A percentile compares a stretch with the other conserved stretches of the same genome.
Conservation (phyloP, 2,888 invertebrate genomes). For the Erebia aethiops region DNA sequence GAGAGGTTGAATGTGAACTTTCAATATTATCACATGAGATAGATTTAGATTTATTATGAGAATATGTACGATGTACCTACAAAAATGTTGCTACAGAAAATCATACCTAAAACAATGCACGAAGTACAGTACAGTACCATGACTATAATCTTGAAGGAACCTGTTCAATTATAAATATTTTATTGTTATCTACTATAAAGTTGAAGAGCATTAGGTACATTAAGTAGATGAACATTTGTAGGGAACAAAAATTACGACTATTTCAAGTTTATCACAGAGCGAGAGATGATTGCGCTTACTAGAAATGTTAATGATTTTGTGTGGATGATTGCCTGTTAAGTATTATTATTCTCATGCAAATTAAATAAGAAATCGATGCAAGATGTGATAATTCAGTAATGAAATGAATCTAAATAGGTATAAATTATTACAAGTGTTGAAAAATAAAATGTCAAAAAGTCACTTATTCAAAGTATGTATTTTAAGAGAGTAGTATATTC, state of each 20-base stretch:
- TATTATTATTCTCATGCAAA: neutral
- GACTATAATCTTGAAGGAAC: conserved; percentile 41
- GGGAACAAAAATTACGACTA: no score
- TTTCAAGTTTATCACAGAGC: no score
- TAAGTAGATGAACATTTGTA: no score
- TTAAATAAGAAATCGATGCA: neutral
- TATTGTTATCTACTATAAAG: no score
- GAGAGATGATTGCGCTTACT: no score
- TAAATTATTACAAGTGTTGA: no score
- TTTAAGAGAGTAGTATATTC: no score
- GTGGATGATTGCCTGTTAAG: neutral
- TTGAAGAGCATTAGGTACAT: no score
- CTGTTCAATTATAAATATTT: conserved; percentile 17
- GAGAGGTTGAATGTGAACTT: conserved; percentile 17
- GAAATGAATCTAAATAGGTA: no score
- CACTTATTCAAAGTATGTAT: no score
- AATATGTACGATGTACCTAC: conserved; percentile 21
- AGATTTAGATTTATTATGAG: neutral
- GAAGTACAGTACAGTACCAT: neutral
- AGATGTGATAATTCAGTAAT: neutral
- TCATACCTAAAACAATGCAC: neutral
- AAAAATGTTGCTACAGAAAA: conserved; percentile 5
- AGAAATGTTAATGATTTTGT: no score
- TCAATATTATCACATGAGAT: neutral
- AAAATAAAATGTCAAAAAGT: no score